A percentile compares a stretch with the other conserved stretches of the same genome.
phyloP scores from a whole-genome alignment of 2,797 vertebrate species.

The Xenops minutus region DNA sequence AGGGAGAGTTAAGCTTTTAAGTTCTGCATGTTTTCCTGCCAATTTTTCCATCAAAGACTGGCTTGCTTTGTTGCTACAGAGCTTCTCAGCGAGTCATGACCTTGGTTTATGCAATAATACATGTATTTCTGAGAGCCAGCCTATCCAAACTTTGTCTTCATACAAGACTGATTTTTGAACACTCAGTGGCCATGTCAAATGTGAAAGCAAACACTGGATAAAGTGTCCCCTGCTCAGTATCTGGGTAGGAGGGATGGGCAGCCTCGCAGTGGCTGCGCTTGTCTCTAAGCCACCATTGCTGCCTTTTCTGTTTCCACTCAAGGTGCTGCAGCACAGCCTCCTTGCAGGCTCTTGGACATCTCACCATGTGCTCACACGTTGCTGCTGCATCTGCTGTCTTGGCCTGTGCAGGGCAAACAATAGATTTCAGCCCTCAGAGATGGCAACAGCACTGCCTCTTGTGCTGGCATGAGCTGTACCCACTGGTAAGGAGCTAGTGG shows the following conservation, averaged over 20 bases:
- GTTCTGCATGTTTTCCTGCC: neutral
- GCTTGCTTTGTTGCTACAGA: neutral
- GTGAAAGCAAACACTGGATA: neutral
- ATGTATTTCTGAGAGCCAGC: neutral
- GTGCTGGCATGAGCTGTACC: neutral
- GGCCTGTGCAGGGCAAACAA: neutral
- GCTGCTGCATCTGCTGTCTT: neutral
- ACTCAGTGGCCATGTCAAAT: rapidly evolving
- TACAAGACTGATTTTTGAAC: neutral
- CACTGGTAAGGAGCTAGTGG: neutral
- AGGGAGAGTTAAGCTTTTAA: constrained; percentile 19
- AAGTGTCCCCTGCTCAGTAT: neutral
- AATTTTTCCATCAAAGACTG: neutral
- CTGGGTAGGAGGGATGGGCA: neutral
- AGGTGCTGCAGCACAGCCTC: neutral
- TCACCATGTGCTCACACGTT: rapidly evolving
- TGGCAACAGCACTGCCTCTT: rapidly evolving
- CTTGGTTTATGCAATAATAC: neutral
- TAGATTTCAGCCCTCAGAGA: neutral
- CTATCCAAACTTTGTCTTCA: neutral
- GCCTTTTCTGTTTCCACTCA: neutral
- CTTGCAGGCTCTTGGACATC: neutral
- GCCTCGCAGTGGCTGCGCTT: neutral
- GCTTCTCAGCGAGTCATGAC: neutral
- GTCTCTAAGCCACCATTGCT: neutral